phyloP scores from a whole-genome alignment of 2,113 vertebrate genomes.

The Eubucco bourcierii region DNA sequence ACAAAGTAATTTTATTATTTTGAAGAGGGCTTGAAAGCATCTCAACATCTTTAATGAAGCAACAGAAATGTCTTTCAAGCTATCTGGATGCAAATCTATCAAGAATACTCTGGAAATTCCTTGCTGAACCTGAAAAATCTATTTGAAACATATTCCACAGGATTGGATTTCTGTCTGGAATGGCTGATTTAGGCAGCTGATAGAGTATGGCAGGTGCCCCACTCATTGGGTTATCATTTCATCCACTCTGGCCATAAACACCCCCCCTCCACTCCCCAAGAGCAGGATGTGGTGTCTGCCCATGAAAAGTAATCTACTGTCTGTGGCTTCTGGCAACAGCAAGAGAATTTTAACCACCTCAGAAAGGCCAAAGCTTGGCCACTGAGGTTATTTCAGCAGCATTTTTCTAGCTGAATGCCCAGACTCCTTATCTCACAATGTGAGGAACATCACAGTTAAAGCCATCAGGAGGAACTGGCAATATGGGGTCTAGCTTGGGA shows the following conservation, averaged over 20 bases:
- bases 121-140: constrained; percentile 43
- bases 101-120: constrained; percentile 44
- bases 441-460: constrained; percentile 63
- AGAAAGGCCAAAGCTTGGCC: constrained; percentile 27
- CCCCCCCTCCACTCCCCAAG: constrained; percentile 27
- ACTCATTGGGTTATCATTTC: constrained; percentile 75
- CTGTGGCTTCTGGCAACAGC: constrained; percentile 67
- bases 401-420: constrained; percentile 1
- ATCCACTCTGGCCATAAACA: constrained; percentile 72
- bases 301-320: constrained; percentile 74
- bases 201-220: constrained; percentile 59
- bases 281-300: constrained; percentile 70
- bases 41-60: constrained; percentile 47
- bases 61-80: constrained; percentile 34
- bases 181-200: constrained; percentile 72
- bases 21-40: background rate
- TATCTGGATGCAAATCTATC: constrained; percentile 8
- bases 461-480: constrained; percentile 47
- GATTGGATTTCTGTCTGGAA: constrained; percentile 74
- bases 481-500: background rate
- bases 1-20: background rate
- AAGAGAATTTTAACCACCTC: constrained; percentile 75
- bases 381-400: constrained; percentile 3
- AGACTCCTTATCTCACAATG: background rate
- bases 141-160: constrained; percentile 47